Evolutionary conservation across 2,797 vertebrate genomes (phyloP).

Genomic region (Sarcophilus harrisii): DNA sequence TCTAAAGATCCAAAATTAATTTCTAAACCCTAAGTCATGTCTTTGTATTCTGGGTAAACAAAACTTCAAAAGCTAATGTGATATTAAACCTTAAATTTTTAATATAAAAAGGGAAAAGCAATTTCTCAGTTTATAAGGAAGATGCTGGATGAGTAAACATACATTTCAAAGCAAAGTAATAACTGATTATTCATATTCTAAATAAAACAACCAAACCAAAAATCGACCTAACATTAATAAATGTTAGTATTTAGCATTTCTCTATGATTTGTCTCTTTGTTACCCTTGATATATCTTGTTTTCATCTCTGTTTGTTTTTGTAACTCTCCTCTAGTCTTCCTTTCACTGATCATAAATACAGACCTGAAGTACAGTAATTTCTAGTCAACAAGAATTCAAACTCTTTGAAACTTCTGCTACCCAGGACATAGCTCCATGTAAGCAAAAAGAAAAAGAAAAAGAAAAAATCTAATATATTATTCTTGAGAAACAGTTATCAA

Average conservation of each 20-base stretch:
- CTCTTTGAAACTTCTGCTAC: not conserved
- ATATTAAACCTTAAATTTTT: not conserved
- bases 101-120: not conserved
- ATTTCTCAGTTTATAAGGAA: not conserved
- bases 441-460: not conserved
- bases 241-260: not conserved
- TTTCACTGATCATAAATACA: not conserved
- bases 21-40: not conserved
- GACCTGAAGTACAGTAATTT: not conserved
- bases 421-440: not conserved
- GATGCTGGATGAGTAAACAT: not conserved
- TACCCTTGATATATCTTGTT: not conserved
- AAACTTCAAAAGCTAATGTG: not conserved
- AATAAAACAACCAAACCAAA: not conserved
- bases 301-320: not conserved
- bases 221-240: not conserved
- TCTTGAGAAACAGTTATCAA: accelerated
- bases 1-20: not conserved
- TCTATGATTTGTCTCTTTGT: not conserved
- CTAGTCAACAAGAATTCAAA: accelerated
- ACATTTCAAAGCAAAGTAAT: not conserved
- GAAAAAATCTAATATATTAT: too few species aligned
- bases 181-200: not conserved
- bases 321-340: not conserved
- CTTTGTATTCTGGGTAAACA: not conserved